Base-by-base conservation (phyloP, 92 coral and sea anemone species). In the Palythoa grandiflora region DNA sequence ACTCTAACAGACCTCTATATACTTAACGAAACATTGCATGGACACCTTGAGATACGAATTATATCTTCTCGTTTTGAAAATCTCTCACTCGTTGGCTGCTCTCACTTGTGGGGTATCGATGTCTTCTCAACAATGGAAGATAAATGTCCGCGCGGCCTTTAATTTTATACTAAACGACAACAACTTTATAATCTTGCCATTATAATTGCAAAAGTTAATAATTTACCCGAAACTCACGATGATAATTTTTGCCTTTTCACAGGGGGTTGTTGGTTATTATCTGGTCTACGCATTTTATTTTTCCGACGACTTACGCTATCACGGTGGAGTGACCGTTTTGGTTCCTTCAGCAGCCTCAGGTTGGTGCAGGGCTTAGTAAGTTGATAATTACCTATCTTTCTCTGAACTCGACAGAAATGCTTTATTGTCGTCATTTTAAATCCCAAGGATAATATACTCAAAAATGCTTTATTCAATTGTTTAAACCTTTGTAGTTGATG, bases 341-440 rank as follows among this genome's bases (percentile, higher is more conserved):
- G 74, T 70, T 70, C 74, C 74, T 35, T 70, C 74, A 70, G 40
- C 61, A 55, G 3, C 16, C 11, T 55, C 74, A 70, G 74, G 74
- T 70, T 70, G 40, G 74, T 70, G 74, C 15, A 13, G 28, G 3
- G 36, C 28, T 20, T 10, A 70, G 38, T 35, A 8, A 28, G 39
- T 2, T 3, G 15, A 14, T 10, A 11, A 21, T 70, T 10, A 11
- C 6, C 38, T 66, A 36, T 0, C 11, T 66, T 28, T 66, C 72
- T 17, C 4, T 66, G 38, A 66, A 1, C 72, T 66, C 9, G 61
- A 15, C 61, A 55, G 61, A 55, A 55, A 15, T 55, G 11, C 61
- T 55, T 55, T 55, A 6, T 55, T 55, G 61, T 55, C 11, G 61
- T 55, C 3, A 55, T 13, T 55, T 55, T 8, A 8, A 2, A 55